phyloP scores from a whole-genome alignment of 2,797 vertebrate species.

The Acanthurus tractus region DNA sequence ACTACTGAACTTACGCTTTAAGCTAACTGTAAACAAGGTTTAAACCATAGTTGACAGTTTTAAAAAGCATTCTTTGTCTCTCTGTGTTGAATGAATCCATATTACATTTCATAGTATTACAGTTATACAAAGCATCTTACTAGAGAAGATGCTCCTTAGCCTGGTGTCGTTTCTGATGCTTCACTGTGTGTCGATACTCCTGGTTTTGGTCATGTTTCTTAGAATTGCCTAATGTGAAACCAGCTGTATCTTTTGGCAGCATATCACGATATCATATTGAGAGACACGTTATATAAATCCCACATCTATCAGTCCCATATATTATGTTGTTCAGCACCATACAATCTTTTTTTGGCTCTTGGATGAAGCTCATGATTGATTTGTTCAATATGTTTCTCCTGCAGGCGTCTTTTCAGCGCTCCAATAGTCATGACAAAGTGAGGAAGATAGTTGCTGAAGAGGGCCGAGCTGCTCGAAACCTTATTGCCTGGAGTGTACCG shows the following conservation, averaged over 20 bases:
- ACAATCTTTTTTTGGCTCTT: neutral
- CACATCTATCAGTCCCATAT: neutral
- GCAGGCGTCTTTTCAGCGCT: slow-evolving; percentile 96
- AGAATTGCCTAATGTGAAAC: neutral
- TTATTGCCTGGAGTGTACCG: slow-evolving; percentile 98
- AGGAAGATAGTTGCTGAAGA: slow-evolving; percentile 98
- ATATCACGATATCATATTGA: neutral
- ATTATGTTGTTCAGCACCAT: neutral
- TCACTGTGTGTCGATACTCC: neutral
- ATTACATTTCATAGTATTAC: neutral
- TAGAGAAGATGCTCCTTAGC: neutral
- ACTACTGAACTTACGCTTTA: no score
- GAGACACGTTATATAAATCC: neutral
- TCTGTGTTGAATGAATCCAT: neutral
- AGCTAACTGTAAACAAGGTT: neutral
- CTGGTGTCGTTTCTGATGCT: neutral
- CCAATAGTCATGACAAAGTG: slow-evolving; percentile 98
- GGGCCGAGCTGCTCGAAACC: slow-evolving; percentile 95
- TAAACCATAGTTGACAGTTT: neutral
- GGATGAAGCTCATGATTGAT: neutral
- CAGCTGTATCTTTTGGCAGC: neutral
- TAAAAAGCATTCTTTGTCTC: neutral
- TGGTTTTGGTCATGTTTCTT: slow-evolving; percentile 5
- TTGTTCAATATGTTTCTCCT: slow-evolving; percentile 15
- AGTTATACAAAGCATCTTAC: neutral